A percentile compares a stretch with the other conserved stretches of the same genome.
phyloP scores from a whole-genome alignment of 2,113 vertebrate species.

The Eulemur rufifrons region DNA sequence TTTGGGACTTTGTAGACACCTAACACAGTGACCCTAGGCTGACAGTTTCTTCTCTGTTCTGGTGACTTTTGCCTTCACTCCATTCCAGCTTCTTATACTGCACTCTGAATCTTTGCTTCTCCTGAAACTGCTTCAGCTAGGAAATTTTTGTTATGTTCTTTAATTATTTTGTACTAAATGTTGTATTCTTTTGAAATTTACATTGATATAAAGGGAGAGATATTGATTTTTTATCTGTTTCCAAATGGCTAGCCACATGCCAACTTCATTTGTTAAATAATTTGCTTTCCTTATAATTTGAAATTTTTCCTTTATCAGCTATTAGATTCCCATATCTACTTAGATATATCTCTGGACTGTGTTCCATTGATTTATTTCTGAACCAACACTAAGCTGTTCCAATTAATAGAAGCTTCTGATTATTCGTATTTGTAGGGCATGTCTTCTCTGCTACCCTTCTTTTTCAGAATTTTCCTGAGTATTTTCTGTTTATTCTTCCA shows the following conservation, averaged over 20 bases:
- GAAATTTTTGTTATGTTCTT: neutral
- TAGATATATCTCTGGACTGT: neutral
- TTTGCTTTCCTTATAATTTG: neutral
- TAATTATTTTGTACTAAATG: neutral
- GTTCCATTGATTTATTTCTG: neutral
- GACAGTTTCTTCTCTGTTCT: neutral
- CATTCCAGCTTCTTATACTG: neutral
- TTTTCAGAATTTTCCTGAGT: neutral
- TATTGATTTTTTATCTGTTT: neutral
- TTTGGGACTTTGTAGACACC: neutral
- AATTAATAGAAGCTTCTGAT: neutral
- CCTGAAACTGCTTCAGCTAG: neutral
- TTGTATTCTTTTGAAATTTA: constrained; percentile 17
- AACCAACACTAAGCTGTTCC: neutral
- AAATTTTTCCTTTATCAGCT: neutral
- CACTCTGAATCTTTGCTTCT: neutral
- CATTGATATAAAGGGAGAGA: neutral
- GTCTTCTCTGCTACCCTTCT: neutral
- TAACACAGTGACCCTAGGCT: neutral
- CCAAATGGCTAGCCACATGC: neutral
- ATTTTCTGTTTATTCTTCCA: constrained; percentile 11
- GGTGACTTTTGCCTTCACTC: neutral
- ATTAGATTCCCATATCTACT: neutral
- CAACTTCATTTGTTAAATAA: neutral
- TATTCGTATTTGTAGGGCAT: neutral